Evolutionary conservation across 2,888 invertebrate genomes (phyloP).

Genomic region (Sthenelais limicola): DNA sequence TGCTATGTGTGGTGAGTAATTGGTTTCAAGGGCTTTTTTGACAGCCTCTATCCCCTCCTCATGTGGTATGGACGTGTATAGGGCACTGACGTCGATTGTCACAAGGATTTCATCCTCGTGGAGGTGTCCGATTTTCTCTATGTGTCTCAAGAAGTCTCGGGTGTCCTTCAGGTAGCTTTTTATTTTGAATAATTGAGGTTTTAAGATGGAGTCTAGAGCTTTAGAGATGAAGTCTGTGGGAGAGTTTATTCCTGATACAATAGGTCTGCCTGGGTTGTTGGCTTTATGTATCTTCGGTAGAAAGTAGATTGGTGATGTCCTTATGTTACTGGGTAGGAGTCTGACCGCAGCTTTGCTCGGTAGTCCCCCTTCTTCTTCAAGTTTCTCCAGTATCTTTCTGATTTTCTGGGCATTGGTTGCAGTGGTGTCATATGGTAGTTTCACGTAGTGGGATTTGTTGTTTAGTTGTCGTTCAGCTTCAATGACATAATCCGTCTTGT

Average conservation of each 20-base stretch:
- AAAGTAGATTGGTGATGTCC: not conserved
- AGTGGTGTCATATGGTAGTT: not conserved
- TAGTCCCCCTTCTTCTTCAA: not conserved
- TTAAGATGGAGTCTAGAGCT: not conserved
- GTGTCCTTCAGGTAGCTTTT: not conserved
- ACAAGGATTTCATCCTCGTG: not conserved
- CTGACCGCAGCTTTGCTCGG: not conserved
- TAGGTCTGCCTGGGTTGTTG: conserved; percentile 20
- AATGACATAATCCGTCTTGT: not conserved
- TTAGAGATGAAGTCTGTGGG: too few species aligned
- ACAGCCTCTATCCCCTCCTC: not conserved
- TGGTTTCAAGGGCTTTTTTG: not conserved
- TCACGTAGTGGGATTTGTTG: not conserved
- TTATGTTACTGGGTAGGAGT: not conserved
- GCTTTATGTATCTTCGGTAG: conserved; percentile 23
- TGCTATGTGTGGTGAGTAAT: conserved; percentile 1
- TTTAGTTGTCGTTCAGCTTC: not conserved
- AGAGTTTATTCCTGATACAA: not conserved
- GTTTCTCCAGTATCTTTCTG: not conserved
- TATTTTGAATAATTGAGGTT: not conserved
- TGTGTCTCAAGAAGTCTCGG: not conserved
- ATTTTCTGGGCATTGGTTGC: too few species aligned
- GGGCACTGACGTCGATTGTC: not conserved
- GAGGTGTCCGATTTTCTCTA: not conserved
- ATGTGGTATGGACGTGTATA: conserved; percentile 6